Evolutionary conservation across 2,113 vertebrate species (phyloP).

Genomic region (Ctenomys sociabilis): DNA sequence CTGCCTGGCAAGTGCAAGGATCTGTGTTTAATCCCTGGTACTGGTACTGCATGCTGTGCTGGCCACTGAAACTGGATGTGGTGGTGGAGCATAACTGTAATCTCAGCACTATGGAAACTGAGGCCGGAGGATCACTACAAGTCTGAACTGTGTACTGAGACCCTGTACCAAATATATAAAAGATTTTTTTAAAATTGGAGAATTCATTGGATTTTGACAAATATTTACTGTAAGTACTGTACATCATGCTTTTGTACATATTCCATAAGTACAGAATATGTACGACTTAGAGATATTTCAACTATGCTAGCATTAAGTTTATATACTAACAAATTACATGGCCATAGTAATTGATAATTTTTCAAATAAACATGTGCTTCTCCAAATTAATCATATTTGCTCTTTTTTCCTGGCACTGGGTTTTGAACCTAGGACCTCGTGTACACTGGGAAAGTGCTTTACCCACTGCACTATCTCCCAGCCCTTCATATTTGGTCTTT

Average conservation of each 20-base stretch:
- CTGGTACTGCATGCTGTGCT: no score
- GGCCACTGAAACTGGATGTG: no score
- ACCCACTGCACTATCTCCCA: neutral
- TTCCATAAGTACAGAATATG: neutral
- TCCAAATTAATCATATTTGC: neutral
- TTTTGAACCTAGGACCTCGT: neutral
- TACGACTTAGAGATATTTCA: conserved; percentile 41
- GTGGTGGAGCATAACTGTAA: no score
- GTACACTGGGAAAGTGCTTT: neutral
- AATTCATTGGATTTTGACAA: conserved; percentile 31
- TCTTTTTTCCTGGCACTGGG: neutral
- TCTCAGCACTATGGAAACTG: no score
- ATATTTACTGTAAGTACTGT: neutral
- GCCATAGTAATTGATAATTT: neutral
- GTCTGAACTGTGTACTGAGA: no score
- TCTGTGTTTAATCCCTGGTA: no score
- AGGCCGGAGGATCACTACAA: no score
- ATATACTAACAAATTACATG: neutral
- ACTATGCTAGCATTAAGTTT: neutral
- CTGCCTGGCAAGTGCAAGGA: no score
- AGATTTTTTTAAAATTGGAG: neutral
- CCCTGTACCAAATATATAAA: no score
- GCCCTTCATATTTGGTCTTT: conserved; percentile 15
- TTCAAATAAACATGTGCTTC: neutral
- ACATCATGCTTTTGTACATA: neutral